Evolutionary conservation across 1,140 invertebrate genomes (phyloP), one percentile per base, ranked within the genome.

Genomic region (Paraescarpia echinospica): DNA sequence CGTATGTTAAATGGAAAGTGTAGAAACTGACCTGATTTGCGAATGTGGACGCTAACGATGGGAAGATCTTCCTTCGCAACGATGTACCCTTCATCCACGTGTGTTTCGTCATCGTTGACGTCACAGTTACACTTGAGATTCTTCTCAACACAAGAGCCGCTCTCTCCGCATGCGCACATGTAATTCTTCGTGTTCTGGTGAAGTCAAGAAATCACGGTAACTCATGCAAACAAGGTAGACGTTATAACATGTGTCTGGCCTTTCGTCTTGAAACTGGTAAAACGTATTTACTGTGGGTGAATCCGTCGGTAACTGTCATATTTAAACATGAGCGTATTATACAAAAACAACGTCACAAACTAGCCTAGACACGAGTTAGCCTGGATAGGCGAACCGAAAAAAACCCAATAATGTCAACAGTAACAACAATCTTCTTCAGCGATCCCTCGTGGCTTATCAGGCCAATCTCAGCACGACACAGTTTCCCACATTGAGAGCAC

Each of bases 121-220:
- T 90, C 89, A 90, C 89, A 90, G 89, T 90, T 90, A 90, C 89
- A 90, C 0, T 34, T 90, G 9, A 90, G 8, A 33, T n/a, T 33
- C 18, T 18, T 35, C 6, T 22, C 14, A 5, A 12, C 89, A 22
- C 89, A 90, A 5, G 89, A 90, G 34, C 35, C 18, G 33, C 18
- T 90, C 14, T 2, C 35, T 90, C 89, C 89, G n/a, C 89, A 90
- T 31, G 34, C 89, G 35, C 89, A 90, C 89, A 90, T 90, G 59
- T 77, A 31, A 27, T 77, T 77, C 18, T 77, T 77, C 59, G 59
- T 1, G 59, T 77, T 31, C 59, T 77, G 59, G 59, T 77, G 22
- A 77, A 77, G 59, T 31, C 59, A 77, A 77, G 22, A 6, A 77
- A 77, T 31, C 48, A 51, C 48, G 48, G 48, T 51, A 51, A 51